A percentile compares a stretch with the other conserved stretches of the same genome.
Conservation (phyloP, 1,140 invertebrate species). For the Lordiphosa collinella region DNA sequence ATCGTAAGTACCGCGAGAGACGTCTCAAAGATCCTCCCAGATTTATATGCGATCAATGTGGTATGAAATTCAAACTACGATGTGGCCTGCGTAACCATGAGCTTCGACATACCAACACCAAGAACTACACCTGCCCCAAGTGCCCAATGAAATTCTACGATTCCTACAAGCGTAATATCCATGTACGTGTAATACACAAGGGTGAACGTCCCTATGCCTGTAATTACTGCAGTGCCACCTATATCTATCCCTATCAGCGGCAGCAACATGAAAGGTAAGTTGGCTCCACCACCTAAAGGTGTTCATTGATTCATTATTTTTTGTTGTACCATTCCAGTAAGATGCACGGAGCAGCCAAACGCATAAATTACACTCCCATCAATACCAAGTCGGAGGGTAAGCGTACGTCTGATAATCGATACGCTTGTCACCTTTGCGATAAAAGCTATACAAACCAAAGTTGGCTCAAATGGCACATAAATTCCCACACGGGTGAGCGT, state of each 20-base stretch:
- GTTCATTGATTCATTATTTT: too few relatives aligned
- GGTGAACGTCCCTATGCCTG: conserved; percentile 44
- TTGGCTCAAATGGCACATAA: too few relatives aligned
- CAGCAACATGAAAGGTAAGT: conserved; percentile 10
- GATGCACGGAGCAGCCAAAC: too few relatives aligned
- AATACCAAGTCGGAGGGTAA: too few relatives aligned
- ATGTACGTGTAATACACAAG: conserved; percentile 40
- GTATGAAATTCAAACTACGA: conserved; percentile 40
- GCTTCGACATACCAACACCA: conserved; percentile 40
- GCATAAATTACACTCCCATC: too few relatives aligned
- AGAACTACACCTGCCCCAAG: conserved; percentile 43
- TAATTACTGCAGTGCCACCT: conserved; percentile 31
- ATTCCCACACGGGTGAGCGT: too few relatives aligned
- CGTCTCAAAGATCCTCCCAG: conserved; percentile 30
- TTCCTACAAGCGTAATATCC: conserved; percentile 56
- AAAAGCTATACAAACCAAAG: too few relatives aligned
- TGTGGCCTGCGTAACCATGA: conserved; percentile 55
- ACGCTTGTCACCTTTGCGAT: too few relatives aligned
- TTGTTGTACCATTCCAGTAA: too few relatives aligned
- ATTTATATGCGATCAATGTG: conserved; percentile 57
- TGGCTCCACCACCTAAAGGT: too few relatives aligned
- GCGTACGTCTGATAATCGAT: too few relatives aligned
- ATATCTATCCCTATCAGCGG: conserved; percentile 32
- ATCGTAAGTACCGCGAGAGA: conserved; percentile 41
- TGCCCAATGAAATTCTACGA: conserved; percentile 53